Percentiles rank a stretch among this genome's conserved stretches.
Evolutionary conservation across 2,113 vertebrate species (phyloP).

Genomic region (Danionella cerebrum): DNA sequence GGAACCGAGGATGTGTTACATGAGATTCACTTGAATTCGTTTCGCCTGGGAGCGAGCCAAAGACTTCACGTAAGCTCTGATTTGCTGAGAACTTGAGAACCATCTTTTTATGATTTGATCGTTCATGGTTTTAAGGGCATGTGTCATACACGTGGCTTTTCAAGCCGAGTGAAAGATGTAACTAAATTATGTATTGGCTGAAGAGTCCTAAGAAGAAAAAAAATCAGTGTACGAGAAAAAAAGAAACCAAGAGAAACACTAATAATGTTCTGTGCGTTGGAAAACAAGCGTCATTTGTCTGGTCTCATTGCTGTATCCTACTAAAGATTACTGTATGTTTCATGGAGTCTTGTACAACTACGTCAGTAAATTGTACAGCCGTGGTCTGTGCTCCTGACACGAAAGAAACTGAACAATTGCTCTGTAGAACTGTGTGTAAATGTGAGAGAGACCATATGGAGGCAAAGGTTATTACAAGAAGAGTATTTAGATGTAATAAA

Average conservation of each 20-base stretch:
- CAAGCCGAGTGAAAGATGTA: constrained; percentile 46
- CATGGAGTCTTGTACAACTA: constrained; percentile 78
- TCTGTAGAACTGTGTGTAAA: constrained; percentile 32
- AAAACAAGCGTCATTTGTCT: constrained; percentile 64
- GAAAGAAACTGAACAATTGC: constrained; percentile 66
- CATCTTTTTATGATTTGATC: neutral
- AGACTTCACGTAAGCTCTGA: constrained; percentile 21
- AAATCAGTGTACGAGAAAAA: constrained; percentile 65
- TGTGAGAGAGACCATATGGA: constrained; percentile 39
- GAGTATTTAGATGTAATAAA: constrained; percentile 39
- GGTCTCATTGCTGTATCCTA: constrained; percentile 70
- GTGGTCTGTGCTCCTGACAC: constrained; percentile 70
- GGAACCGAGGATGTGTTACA: constrained; percentile 33
- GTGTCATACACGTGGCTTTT: constrained; percentile 67
- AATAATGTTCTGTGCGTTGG: constrained; percentile 84
- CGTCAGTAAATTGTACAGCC: constrained; percentile 75
- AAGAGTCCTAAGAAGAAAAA: constrained; percentile 48
- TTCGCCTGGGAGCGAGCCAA: constrained; percentile 35
- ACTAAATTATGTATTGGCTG: constrained; percentile 64
- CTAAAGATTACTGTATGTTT: constrained; percentile 70
- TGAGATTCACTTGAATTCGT: constrained; percentile 32
- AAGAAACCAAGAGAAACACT: constrained; percentile 55
- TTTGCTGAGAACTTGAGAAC: constrained; percentile 7
- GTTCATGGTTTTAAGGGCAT: constrained; percentile 50
- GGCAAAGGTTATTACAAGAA: constrained; percentile 29